Base-by-base conservation (phyloP, 1,140 invertebrate species). In the Agrilus planipennis region DNA sequence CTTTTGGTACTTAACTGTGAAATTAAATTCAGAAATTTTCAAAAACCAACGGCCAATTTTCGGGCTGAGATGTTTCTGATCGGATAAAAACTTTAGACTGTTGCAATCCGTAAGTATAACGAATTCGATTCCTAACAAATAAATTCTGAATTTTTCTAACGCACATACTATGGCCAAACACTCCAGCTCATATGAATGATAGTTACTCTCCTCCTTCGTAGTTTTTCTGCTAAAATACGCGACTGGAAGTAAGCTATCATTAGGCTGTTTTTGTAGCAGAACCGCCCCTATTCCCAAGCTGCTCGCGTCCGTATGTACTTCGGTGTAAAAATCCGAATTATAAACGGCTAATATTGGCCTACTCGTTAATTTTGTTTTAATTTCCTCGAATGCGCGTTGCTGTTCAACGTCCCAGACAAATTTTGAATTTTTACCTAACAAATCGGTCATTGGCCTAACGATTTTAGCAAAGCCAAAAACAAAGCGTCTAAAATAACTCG, bases 401-500 rank as follows among this genome's bases (percentile, higher is more conserved):
- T 38, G 35, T 16, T 29, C 16, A 12, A 23, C 35, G 6, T 5
- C 16, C 35, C 35, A 38, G 3, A 11, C 11, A 38, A 38, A 38
- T 4, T 4, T 6, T 9, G 5, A 11, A n/a, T 15, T 14, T 34
- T 41, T 41, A 9, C 20, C 12, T 15, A 34, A 12, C 19, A 41
- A 34, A 22, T 34, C 20, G 6, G 29, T 23, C 6, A 41, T 11
- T 5, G 30, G 17, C 72, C 64, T 2, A 5, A 22, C n/a, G 14
- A 41, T 35, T 17, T 43, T 39, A 0, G 56, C 38, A 38, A 52
- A 62, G 7, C 52, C 37, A 7, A 40, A 18, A 7, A 62, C 47
- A 44, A 57, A 64, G 14, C 45, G 45, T 6, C 57, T 23, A 46
- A 63, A 61, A 44, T 52, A 61, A 18, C 50, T 47, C 0, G 51